phyloP scores from a whole-genome alignment of 2,797 vertebrate genomes.

The Telmatherina bonti region DNA sequence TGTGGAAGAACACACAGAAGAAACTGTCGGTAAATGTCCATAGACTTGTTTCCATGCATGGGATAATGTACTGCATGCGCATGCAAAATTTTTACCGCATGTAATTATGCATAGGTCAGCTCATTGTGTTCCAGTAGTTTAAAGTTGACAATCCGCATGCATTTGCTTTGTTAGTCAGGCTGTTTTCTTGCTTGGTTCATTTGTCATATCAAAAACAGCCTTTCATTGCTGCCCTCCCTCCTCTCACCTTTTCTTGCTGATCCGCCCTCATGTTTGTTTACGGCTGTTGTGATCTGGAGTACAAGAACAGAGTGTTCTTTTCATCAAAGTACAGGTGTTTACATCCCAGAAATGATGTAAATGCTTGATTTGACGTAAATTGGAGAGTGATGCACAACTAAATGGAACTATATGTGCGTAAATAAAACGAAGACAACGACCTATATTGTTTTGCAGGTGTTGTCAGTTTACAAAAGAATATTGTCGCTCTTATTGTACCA shows the following conservation, averaged over 20 bases:
- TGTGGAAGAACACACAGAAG: neutral
- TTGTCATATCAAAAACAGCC: neutral
- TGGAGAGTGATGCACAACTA: slow-evolving; percentile 10
- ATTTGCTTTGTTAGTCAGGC: slow-evolving; percentile 4
- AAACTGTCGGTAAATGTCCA: neutral
- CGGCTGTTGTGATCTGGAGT: slow-evolving; percentile 27
- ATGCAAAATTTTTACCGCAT: slow-evolving; percentile 1
- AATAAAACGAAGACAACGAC: slow-evolving; percentile 13
- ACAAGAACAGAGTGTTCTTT: slow-evolving; percentile 10
- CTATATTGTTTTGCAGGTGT: too few relatives aligned
- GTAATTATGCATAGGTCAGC: neutral
- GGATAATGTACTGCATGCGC: neutral
- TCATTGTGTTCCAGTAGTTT: neutral
- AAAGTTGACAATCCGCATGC: neutral
- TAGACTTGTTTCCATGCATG: neutral
- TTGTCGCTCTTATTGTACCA: neutral
- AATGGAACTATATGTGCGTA: slow-evolving; percentile 34
- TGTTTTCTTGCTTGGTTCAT: slow-evolving; percentile 3
- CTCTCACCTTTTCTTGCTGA: accelerated
- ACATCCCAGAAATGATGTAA: slow-evolving; percentile 32
- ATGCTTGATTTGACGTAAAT: slow-evolving; percentile 24
- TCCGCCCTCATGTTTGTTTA: slow-evolving; percentile 22
- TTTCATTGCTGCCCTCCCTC: neutral
- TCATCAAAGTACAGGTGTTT: slow-evolving; percentile 42
- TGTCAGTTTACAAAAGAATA: neutral